These are phyloP conservation scores for Intellagama lesueurii DNA, from an alignment of 2,797 vertebrate species.

Conservation along the genomic window DNA sequence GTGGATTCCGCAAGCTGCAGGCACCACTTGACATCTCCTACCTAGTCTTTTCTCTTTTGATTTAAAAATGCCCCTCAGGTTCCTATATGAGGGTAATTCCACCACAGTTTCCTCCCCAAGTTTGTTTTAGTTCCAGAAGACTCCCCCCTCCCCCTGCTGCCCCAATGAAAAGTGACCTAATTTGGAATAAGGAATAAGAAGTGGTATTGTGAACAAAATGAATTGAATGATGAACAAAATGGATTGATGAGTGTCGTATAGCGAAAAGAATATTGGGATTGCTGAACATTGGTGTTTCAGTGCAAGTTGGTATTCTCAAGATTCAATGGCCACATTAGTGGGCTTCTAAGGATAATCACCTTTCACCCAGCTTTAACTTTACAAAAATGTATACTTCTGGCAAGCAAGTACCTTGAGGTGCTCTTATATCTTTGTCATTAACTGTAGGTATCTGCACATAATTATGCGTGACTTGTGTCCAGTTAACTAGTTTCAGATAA, in stretches of 20 bases:
- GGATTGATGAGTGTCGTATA: background rate
- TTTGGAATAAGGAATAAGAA: background rate
- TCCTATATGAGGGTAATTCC: too few relatives aligned
- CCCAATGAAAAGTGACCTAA: background rate
- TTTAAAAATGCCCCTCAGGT: too few relatives aligned
- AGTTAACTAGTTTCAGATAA: background rate
- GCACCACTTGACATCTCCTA: too few relatives aligned
- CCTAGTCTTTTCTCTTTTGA: too few relatives aligned
- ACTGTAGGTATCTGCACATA: background rate
- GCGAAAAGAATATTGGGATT: background rate
- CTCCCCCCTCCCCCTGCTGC: too few relatives aligned
- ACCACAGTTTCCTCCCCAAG: too few relatives aligned
- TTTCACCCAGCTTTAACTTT: background rate
- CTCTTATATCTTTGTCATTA: background rate
- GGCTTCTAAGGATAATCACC: background rate
- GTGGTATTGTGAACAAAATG: background rate
- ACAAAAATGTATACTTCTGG: background rate
- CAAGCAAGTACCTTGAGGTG: background rate
- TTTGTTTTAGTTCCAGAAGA: too few relatives aligned
- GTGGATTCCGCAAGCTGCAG: too few relatives aligned
- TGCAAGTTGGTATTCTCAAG: background rate
- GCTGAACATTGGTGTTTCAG: background rate
- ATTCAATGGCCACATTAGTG: background rate
- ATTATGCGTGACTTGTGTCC: background rate
- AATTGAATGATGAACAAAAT: background rate